Evolutionary conservation across 2,797 vertebrate species (phyloP).

Genomic region (Mycteria americana): DNA sequence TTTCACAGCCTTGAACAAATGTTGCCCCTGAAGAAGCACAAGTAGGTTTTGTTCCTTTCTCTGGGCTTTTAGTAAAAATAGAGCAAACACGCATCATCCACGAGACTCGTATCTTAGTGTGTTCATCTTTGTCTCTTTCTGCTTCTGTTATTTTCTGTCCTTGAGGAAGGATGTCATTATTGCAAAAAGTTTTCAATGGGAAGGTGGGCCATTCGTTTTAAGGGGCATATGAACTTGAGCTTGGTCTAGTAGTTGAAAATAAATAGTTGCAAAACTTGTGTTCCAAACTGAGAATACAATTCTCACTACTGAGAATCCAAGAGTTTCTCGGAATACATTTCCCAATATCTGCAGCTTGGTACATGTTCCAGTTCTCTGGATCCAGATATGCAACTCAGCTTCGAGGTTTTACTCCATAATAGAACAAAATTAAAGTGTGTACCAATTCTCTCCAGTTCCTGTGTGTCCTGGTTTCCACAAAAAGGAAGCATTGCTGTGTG

Average conservation of each 20-base stretch:
- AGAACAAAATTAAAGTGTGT: neutral
- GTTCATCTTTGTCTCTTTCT: constrained; percentile 7
- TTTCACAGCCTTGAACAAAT: constrained; percentile 29
- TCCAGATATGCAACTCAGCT: neutral
- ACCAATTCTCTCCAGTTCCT: neutral
- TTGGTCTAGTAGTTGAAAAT: neutral
- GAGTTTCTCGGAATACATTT: neutral
- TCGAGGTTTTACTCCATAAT: neutral
- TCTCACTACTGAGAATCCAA: neutral
- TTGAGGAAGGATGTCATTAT: neutral
- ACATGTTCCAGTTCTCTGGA: neutral
- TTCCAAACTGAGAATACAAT: neutral
- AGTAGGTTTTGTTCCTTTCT: constrained; percentile 49
- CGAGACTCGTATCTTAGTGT: neutral
- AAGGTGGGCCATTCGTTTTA: neutral
- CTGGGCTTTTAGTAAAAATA: constrained; percentile 30
- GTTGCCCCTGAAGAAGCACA: neutral
- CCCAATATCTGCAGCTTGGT: neutral
- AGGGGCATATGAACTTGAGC: neutral
- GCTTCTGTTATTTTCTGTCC: constrained; percentile 9
- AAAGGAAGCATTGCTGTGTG: neutral
- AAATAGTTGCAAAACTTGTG: neutral
- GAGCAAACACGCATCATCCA: neutral
- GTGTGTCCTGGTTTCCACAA: neutral
- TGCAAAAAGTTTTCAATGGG: neutral